phyloP scores from a whole-genome alignment of 1,140 invertebrate species.

The Drosophila littoralis region DNA sequence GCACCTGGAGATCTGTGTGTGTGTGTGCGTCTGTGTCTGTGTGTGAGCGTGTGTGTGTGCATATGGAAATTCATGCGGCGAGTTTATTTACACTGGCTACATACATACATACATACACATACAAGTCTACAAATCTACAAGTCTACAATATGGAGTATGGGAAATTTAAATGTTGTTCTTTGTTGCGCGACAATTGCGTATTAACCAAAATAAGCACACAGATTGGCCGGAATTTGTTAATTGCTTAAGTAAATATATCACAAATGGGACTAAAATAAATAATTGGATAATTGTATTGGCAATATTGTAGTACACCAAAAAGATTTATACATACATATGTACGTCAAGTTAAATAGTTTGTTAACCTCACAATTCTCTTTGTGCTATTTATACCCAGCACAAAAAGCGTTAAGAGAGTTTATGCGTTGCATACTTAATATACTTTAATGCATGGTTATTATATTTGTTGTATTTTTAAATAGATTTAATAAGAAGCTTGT shows the following conservation, averaged over 20 bases:
- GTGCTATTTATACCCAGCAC: neutral
- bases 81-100: constrained; percentile 30
- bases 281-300: constrained; percentile 1
- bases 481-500: neutral
- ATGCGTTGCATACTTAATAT: neutral
- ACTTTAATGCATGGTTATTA: neutral
- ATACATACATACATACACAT: neutral
- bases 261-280: neutral
- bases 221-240: constrained; percentile 21
- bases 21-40: neutral
- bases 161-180: constrained; percentile 22
- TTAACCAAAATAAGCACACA: constrained; percentile 9
- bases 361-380: constrained; percentile 12
- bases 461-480: neutral
- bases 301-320: neutral
- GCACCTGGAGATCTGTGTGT: constrained; percentile 23
- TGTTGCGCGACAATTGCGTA: constrained; percentile 3
- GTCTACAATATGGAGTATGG: constrained; percentile 6
- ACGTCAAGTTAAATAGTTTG: constrained; percentile 8
- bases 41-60: constrained; percentile 6
- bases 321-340: neutral
- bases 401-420: neutral
- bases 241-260: constrained; percentile 1
- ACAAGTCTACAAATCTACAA: neutral
- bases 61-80: constrained; percentile 29